A percentile compares a stretch with the other conserved stretches of the same genome.
Conservation (phyloP, 2,113 vertebrate genomes). For the Colius striatus region DNA sequence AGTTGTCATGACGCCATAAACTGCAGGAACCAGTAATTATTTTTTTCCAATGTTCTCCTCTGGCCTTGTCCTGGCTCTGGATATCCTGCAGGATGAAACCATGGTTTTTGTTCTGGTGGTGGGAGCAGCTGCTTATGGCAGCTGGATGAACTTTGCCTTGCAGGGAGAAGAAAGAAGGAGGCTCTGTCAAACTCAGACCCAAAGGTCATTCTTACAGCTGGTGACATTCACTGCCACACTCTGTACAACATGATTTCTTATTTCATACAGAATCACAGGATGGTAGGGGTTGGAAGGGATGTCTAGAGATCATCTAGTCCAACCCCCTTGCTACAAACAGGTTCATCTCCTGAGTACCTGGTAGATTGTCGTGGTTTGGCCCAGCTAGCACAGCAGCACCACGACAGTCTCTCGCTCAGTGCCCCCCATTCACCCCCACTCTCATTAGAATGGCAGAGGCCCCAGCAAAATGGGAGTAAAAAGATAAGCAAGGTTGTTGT, state of each 20-base stretch:
- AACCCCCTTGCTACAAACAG: too few species aligned
- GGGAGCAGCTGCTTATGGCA: not conserved
- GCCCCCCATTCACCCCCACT: too few species aligned
- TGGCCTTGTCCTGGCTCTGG: not conserved
- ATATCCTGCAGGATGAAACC: rapidly evolving
- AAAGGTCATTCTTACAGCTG: not conserved
- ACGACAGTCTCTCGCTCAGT: too few species aligned
- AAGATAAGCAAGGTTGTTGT: too few species aligned
- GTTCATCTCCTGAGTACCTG: not conserved
- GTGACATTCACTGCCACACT: not conserved
- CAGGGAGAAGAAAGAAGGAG: not conserved
- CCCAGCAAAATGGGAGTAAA: too few species aligned
- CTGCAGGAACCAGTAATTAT: not conserved
- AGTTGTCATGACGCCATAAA: not conserved
- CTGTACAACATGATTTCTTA: not conserved
- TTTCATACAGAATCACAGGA: not conserved
- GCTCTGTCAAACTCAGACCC: not conserved
- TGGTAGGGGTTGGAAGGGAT: too few species aligned
- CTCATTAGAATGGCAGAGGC: too few species aligned
- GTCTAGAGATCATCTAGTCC: too few species aligned
- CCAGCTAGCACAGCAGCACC: too few species aligned
- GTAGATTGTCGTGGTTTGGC: too few species aligned
- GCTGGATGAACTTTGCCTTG: not conserved
- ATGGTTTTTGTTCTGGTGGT: not conserved
- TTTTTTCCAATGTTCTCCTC: not conserved